Evolutionary conservation across 2,797 vertebrate species (phyloP).

Genomic region (Xenopus petersii): DNA sequence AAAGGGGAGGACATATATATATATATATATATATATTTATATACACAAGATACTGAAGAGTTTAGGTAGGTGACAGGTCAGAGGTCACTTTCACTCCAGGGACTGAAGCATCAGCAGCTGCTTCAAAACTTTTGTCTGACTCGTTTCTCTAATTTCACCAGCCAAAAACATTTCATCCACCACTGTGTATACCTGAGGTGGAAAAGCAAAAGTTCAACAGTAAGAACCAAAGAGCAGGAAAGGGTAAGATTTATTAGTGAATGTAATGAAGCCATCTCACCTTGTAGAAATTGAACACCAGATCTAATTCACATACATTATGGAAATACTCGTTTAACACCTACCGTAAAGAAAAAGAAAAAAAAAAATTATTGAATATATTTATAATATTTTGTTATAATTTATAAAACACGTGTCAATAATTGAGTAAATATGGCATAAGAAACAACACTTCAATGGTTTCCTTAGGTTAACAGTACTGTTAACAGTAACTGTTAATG

Average conservation of each 20-base stretch:
- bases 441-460: no score
- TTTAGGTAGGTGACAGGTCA: background rate
- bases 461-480: no score
- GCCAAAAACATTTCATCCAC: constrained; percentile 97
- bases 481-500: no score
- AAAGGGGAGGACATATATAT: background rate
- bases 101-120: constrained; percentile 95
- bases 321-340: constrained; percentile 96
- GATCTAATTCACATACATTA: constrained; percentile 91
- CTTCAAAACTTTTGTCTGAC: constrained; percentile 94
- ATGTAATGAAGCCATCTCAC: constrained; percentile 57
- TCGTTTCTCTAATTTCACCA: constrained; percentile 91
- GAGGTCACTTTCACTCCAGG: constrained; percentile 70
- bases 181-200: constrained; percentile 87
- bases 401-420: no score
- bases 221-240: background rate
- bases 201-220: rapidly evolving
- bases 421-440: no score
- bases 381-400: no score
- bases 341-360: constrained; percentile 55
- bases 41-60: background rate
- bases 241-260: background rate
- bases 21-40: background rate
- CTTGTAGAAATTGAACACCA: constrained; percentile 97
- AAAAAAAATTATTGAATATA: background rate